Base-by-base conservation (phyloP, 2,113 vertebrate genomes). In the Epinephelus cyanopodus region DNA sequence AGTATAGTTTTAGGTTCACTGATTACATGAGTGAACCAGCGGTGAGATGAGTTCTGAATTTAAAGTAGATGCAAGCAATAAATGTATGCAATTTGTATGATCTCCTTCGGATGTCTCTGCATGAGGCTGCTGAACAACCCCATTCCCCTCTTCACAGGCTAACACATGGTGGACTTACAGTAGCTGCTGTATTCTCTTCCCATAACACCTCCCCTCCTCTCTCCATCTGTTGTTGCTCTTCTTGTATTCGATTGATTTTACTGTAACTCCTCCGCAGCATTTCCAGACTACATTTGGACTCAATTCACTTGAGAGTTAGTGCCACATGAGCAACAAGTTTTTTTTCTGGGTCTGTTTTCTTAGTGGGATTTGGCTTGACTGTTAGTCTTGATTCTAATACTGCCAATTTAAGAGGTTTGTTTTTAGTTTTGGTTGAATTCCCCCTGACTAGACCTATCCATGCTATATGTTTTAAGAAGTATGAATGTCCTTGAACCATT, bases 71-170 rank as follows among this genome's bases (percentile, higher is more conserved):
- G 50, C 50, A 74, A 70, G 77, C 42, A 58, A 47, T 61, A 45
- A 33, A 80, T 58, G 27, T 56, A 25, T 71, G 48, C 52, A 66
- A 74, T 57, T n/a, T 48, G 19, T 52, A 68, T 68, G 70, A 82
- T 82, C 60, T 81, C 9, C 19, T 61, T 27, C 14, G 62, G 45
- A 29, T 23, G 11, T 25, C 13, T n/a, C 58, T 50, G 61, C 23
- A 37, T 63, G 25, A 33, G 62, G 69, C 53, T 73, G 45, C n/a
- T 82, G 65, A 50, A 64, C 18, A 72, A 54, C n/a, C 45, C 29
- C 42, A 37, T 6, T 18, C 17, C 21, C 21, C n/a, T 10, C 23
- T 19, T 58, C n/a, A 27, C 74, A 48, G n/a, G 7, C 54, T 39
- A 21, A 18, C 33, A 57, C 69, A 15, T 1, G 5, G 45, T 9